Base-by-base conservation (phyloP, 2,888 invertebrate species). In the Rapana venosa region DNA sequence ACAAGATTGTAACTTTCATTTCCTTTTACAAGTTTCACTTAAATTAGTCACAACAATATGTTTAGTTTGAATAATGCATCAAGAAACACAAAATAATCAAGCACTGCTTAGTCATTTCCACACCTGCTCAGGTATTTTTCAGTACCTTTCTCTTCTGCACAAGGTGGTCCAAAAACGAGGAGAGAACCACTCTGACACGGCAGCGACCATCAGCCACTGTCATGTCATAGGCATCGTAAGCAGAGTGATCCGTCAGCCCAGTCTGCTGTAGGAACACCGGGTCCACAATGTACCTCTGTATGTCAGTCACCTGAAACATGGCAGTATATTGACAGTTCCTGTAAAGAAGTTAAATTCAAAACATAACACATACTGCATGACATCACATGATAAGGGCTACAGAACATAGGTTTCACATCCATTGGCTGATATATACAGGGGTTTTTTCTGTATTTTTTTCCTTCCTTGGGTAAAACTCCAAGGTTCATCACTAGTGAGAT, bases 261-360 rank as follows among this genome's bases (percentile, higher is more conserved):
- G 91, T 91, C 91, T 93, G 93, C 35, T 91, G 88, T 15, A 86
- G 35, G 87, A 92, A 93, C 81, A 91, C 87, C 30, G 93, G 93
- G 86, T 94, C 94, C 87, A 91, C 90, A 47, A 93, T 87, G 87
- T 93, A 94, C 66, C 94, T 91, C 17, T 92, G 87, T 77, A 93
- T 88, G 4, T 91, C 85, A n/a, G 93, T 61, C n/a, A 94, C 93
- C 94, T 94, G 90, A 20, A 92, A 92, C 20, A 87, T 32, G 4
- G 32, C 1, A 74, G 11, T 11, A 4, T 26, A 74, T 17, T 17
- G 8, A 30, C 74, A 26, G 74, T 30, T 26, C 17, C 32, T 32
- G 30, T 35, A 11, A 5, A n/a, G 22, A 11, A 74, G 26, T n/a
- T n/a, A 47, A 47, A 47, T 47, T 47, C 47, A 47, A 2, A 47